Base-by-base conservation (phyloP, 1,140 invertebrate species). In the Eumaeus atala region DNA sequence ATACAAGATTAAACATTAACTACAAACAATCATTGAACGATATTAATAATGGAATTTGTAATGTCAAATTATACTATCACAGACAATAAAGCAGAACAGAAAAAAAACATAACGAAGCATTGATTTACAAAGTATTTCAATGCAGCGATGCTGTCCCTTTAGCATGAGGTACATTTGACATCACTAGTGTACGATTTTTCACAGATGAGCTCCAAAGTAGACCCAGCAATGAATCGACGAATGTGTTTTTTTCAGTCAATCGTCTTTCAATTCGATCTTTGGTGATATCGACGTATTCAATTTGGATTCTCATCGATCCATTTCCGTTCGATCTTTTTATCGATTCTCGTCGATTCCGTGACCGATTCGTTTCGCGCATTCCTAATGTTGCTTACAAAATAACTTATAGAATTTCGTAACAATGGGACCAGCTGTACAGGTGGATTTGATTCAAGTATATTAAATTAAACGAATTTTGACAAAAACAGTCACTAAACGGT, bases 251-350 rank as follows among this genome's bases (percentile, higher is more conserved):
- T 75, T 80, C 63, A 67, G 61, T 67, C 67, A 72, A 72, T 72
- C 70, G 72, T 76, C 71, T 72, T 81, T 82, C 77, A 84, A 82
- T 82, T 80, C 72, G 59, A 72, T 66, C 69, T 72, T 79, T 81
- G 69, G 74, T 80, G 72, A 74, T 83, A 72, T 77, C 77, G 77
- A 78, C 54, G 80, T 80, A 84, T 84, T 84, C 75, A 80, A 84
- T 82, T 82, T 84, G 70, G 61, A 74, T 75, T 80, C 73, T 71
- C 71, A 76, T 74, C 66, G 64, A 64, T 73, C 74, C 72, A 70
- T 84, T 82, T 82, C 81, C 77, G 74, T 79, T 74, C 54, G 49
- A 68, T 67, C 67, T 72, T 72, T 63, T 61, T 66, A 66, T 71
- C 67, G 66, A 72, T 72, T 60, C 54, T 54, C 64, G 54, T 72